phyloP scores from a whole-genome alignment of 1,140 invertebrate genomes.

The Drosophila bocqueti region DNA sequence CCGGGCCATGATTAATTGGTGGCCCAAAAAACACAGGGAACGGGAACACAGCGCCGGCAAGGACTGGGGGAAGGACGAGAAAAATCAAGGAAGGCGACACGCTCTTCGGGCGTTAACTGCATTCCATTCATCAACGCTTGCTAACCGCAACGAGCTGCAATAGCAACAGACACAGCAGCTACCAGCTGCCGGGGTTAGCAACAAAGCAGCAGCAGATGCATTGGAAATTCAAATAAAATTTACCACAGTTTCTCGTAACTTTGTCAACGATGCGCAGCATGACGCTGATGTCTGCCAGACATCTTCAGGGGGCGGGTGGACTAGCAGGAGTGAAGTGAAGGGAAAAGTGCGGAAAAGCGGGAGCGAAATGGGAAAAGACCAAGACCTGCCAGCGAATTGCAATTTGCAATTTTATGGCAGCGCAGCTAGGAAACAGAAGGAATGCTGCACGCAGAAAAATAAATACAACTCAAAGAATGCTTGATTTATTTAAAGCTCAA shows the following conservation, averaged over 20 bases:
- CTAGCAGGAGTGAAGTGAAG: neutral
- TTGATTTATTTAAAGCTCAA: neutral
- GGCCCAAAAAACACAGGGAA: constrained; percentile 40
- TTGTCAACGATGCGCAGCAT: constrained; percentile 82
- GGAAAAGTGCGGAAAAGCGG: neutral
- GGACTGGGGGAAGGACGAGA: neutral
- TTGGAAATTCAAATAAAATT: constrained; percentile 82
- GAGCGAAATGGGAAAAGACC: constrained; percentile 53
- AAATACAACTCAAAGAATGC: neutral
- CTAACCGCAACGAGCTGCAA: constrained; percentile 67
- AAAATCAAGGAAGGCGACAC: constrained; percentile 58
- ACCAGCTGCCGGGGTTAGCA: constrained; percentile 18
- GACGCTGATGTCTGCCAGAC: constrained; percentile 57
- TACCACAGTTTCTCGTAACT: constrained; percentile 81
- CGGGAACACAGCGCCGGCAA: neutral
- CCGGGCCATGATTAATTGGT: constrained; percentile 72
- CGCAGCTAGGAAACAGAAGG: constrained; percentile 55
- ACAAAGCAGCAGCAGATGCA: constrained; percentile 56
- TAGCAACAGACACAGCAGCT: constrained; percentile 23
- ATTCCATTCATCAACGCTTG: constrained; percentile 81
- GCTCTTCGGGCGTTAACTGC: constrained; percentile 76
- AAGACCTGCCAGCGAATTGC: constrained; percentile 77
- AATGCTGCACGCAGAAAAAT: constrained; percentile 25
- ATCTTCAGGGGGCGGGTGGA: constrained; percentile 1
- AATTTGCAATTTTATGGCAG: constrained; percentile 83